Base-by-base conservation (phyloP, 2,888 invertebrate species). In the Trichogramma dendrolimi region DNA sequence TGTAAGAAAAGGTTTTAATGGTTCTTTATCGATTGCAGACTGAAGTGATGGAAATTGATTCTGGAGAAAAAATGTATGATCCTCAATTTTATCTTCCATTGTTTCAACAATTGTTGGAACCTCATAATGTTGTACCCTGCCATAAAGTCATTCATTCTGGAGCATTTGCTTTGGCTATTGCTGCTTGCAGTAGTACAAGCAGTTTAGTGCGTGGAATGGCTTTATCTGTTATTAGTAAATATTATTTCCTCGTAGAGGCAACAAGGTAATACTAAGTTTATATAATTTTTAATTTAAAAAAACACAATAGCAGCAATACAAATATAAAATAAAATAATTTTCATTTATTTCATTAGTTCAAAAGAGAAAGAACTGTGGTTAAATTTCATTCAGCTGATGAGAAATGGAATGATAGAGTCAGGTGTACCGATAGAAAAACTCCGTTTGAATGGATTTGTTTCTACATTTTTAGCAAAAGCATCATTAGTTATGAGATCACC, bases 1-100 rank as follows among this genome's bases (percentile, higher is more conserved):
- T 41, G 11, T 42, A 11, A 11, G 11, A 51, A 51, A 51, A 39
- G 38, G 4, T 38, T 51, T 1, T 8, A 39, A 8, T 46, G 8
- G 46, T 55, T 55, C 46, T 44, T 27, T 55, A 27, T 55, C 39
- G 27, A 38, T 39, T 52, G 39, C 27, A 58, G 60, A 54, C 68
- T 73, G 50, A 55, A 69, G 72, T 70, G 70, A 62, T 53, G 65
- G 60, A 67, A 51, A 53, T 47, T 73, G 54, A 49, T 67, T 43
- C 50, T 51, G 73, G 72, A 57, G 75, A 80, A 50, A 78, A 82
- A 4, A 81, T 89, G 57, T 95, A 95, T 71, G 94, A 95, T 80
- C 89, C 94, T 1, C 83, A 87, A 40, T 95, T 94, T 75, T 81
- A 93, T 68, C 81, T 94, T 58, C 91, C 93, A 0, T 76, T 94